Percentiles rank a stretch among this genome's conserved stretches.
These are phyloP conservation scores for Drosophila kambysellisi DNA, from an alignment of 2,888 invertebrate genomes.

Conservation along the genomic window DNA sequence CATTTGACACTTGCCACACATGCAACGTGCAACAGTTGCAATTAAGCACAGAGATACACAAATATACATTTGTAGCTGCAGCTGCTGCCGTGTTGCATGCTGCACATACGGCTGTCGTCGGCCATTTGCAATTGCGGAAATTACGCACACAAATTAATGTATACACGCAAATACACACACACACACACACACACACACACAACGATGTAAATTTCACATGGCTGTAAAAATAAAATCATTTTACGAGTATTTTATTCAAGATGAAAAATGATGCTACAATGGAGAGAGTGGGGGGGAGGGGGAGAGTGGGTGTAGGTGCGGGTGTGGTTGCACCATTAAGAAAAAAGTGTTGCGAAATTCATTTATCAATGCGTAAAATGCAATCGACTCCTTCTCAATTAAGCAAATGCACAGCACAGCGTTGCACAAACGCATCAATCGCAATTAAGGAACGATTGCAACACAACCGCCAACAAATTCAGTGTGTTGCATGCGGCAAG, in stretches of 20 bases:
- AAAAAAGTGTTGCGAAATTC: conserved; percentile 34
- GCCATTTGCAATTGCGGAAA: conserved; percentile 72
- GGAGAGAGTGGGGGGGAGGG: neutral
- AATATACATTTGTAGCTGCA: conserved; percentile 22
- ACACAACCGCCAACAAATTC: conserved; percentile 14
- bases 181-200: neutral
- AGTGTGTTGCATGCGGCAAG: conserved; percentile 38
- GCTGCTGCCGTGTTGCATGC: conserved; percentile 23
- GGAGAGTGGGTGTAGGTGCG: fast-evolving
- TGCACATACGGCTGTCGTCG: conserved; percentile 31
- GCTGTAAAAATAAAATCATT: conserved; percentile 45
- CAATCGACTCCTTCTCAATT: conserved; percentile 66
- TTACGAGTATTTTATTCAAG: conserved; percentile 28
- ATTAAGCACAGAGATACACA: conserved; percentile 19
- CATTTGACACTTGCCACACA: neutral
- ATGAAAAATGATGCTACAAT: conserved; percentile 54
- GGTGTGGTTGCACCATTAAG: neutral
- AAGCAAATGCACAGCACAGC: conserved; percentile 59
- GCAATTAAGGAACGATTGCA: conserved; percentile 57
- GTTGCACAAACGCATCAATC: conserved; percentile 68
- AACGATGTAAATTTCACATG: neutral
- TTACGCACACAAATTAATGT: conserved; percentile 70
- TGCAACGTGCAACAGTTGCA: conserved; percentile 54
- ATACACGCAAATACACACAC: conserved; percentile 13
- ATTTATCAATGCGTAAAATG: conserved; percentile 44